Percentiles rank a stretch among this genome's conserved stretches.
Evolutionary conservation across 2,113 vertebrate species (phyloP).

Genomic region (Otus sunia): DNA sequence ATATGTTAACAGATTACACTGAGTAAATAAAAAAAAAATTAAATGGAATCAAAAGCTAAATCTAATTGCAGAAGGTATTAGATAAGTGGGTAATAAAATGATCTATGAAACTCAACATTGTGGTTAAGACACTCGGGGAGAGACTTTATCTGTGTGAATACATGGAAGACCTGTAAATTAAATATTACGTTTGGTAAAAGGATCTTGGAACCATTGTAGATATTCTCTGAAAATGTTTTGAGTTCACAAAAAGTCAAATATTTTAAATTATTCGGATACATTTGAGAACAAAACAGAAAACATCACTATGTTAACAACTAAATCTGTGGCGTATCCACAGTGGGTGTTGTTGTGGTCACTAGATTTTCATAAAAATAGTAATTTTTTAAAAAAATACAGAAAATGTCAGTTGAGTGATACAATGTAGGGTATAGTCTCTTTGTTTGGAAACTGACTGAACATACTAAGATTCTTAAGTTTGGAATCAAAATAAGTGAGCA

Average conservation of each 20-base stretch:
- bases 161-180: background rate
- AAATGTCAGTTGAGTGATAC: background rate
- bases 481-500: background rate
- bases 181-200: background rate
- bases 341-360: background rate
- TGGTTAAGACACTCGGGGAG: accelerated
- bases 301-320: background rate
- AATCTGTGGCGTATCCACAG: background rate
- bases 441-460: background rate
- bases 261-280: background rate
- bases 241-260: background rate
- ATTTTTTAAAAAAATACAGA: background rate
- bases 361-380: background rate
- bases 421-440: background rate
- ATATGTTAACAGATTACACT: background rate
- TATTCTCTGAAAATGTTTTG: background rate
- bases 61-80: background rate
- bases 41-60: background rate
- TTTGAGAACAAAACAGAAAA: background rate
- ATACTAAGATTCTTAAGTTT: background rate
- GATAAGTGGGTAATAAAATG: background rate
- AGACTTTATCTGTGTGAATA: background rate
- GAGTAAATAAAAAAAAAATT: background rate
- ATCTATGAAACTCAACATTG: background rate
- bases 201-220: background rate